These are phyloP conservation scores for Tetropium fuscum DNA, from an alignment of 2,888 invertebrate species.

Conservation along the genomic window DNA sequence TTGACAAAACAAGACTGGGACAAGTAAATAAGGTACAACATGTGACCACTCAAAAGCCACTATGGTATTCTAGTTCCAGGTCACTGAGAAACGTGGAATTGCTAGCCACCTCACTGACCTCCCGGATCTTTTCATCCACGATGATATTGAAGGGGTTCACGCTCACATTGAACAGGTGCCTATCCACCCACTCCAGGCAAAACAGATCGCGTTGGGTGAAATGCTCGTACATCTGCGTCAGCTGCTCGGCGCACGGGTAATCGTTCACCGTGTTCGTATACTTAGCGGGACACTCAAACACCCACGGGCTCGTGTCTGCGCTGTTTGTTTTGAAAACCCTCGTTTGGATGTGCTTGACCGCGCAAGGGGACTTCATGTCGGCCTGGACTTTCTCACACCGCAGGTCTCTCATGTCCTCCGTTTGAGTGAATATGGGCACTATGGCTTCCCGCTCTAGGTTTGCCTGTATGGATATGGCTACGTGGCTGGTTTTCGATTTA, in stretches of 20 bases:
- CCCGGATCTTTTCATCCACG: conserved; percentile 52
- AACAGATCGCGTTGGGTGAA: conserved; percentile 54
- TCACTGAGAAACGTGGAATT: conserved; percentile 44
- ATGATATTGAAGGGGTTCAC: conserved; percentile 52
- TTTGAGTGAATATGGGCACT: conserved; percentile 6
- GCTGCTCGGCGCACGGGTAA: conserved; percentile 22
- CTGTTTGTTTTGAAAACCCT: conserved; percentile 16
- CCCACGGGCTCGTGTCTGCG: conserved; percentile 15
- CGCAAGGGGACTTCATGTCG: neutral
- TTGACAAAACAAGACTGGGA: neutral
- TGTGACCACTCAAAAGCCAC: no score
- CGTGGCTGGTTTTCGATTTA: neutral
- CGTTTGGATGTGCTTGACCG: conserved; percentile 26
- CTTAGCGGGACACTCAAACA: neutral
- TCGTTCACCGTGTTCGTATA: conserved; percentile 26
- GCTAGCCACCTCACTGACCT: conserved; percentile 49
- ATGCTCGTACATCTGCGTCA: conserved; percentile 55
- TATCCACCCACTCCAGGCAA: conserved; percentile 56
- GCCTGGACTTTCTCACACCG: neutral
- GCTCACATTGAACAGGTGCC: conserved; percentile 52
- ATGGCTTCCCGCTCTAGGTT: neutral
- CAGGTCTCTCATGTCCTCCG: conserved; percentile 1
- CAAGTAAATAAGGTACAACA: neutral
- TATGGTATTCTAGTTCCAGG: neutral
- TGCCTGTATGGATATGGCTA: conserved; percentile 6